phyloP scores from a whole-genome alignment of 1,140 invertebrate genomes.

The Phortica variegata region DNA sequence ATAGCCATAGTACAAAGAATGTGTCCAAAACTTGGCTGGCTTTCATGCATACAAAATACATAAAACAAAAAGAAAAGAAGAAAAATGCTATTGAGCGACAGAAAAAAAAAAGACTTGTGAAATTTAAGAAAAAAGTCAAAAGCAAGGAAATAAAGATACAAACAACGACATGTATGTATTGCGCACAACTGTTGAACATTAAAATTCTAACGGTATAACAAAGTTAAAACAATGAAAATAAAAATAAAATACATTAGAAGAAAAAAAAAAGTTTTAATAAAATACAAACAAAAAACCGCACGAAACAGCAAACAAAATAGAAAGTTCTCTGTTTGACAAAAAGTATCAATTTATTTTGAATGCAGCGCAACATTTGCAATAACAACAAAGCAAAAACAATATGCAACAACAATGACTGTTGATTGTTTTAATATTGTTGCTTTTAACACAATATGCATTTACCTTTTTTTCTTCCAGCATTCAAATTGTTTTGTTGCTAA shows the following conservation, averaged over 20 bases:
- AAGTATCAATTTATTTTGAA: constrained; percentile 13
- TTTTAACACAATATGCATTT: constrained; percentile 10
- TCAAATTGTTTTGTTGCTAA: constrained; percentile 4
- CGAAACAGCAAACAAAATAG: constrained; percentile 50
- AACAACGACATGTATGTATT: too few species aligned
- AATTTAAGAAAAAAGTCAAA: constrained; percentile 7
- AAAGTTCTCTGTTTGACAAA: constrained; percentile 40
- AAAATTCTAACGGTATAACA: constrained; percentile 26
- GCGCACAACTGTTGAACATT: constrained; percentile 16
- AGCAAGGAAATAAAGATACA: constrained; percentile 1
- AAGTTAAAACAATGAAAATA: neutral
- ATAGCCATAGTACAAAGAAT: too few species aligned
- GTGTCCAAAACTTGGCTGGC: too few species aligned
- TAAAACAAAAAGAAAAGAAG: too few species aligned
- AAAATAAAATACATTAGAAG: constrained; percentile 8
- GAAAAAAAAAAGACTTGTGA: neutral
- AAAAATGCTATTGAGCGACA: too few species aligned
- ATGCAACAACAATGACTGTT: constrained; percentile 9
- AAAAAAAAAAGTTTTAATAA: constrained; percentile 8
- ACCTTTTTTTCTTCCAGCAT: too few species aligned
- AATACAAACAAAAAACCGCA: constrained; percentile 4
- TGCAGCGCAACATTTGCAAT: constrained; percentile 1
- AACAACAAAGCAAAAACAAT: constrained; percentile 11
- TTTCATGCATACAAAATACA: too few species aligned
- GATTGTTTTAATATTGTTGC: constrained; percentile 2